Evolutionary conservation across 2,113 vertebrate genomes (phyloP), one percentile per base, ranked within the genome.

Genomic region (Haemorhous mexicanus): DNA sequence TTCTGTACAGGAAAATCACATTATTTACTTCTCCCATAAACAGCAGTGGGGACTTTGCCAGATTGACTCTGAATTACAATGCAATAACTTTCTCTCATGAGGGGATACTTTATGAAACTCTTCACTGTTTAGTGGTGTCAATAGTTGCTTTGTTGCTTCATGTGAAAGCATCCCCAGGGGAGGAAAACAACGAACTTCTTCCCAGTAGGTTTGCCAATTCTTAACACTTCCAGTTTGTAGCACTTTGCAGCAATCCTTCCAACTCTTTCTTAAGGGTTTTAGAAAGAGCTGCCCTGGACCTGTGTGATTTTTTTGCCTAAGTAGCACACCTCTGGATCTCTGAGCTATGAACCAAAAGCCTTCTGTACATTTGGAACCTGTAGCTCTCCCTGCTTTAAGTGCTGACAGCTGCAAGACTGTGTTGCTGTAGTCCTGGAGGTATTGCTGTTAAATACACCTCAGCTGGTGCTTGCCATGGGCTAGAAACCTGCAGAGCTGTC

Each of bases 71-170:
- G 53, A 44, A 68, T 46, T 44, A 55, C 67, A 87, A 13, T 22
- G 56, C 59, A 26, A 20, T 59, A 67, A n/a, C 12, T 87, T 64
- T 90, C 52, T 84, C 72, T 86, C 47, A 28, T 35, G n/a, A 72
- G 61, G 24, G 28, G 33, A 66, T 66, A 39, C 8, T 14, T 80
- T 41, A 68, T 85, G 81, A 95, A 84, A 66, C 76, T 84, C 63
- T 74, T 74, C 33, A 52, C 83, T 70, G 62, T 92, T 93, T 14
- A 39, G 20, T 5, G 39, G 19, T 21, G 32, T 96, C 84, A 84
- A 66, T 84, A 58, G 73, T 76, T 85, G 69, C 91, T 96, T 96
- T 89, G 90, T 94, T 89, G 28, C 62, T 89, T 84, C 49, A 33
- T 37, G 39, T 35, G 64, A 84, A 94, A 94, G 44, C 26, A 35